Evolutionary conservation across 2,888 invertebrate species (phyloP).

Genomic region (Opisthograptis luteolata): DNA sequence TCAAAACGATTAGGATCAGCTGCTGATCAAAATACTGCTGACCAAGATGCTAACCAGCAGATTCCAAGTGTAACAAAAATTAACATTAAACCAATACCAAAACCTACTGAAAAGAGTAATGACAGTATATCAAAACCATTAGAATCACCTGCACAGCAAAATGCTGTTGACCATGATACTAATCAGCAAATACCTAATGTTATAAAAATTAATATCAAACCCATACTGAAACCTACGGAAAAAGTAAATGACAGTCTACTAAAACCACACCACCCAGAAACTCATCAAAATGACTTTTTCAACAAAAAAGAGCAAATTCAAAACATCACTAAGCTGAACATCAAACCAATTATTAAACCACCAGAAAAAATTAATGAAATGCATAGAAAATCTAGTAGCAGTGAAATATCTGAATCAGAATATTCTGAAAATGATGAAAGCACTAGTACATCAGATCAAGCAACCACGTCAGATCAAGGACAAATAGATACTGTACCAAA

Average conservation of each 20-base stretch:
- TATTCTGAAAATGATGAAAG: conserved; percentile 83
- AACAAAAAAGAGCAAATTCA: conserved; percentile 63
- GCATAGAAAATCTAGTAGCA: conserved; percentile 78
- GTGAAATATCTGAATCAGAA: conserved; percentile 82
- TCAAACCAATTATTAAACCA: conserved; percentile 78
- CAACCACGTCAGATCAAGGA: conserved; percentile 73
- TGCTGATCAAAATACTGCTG: conserved; percentile 4
- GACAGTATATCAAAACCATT: conserved; percentile 31
- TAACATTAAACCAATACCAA: conserved; percentile 75
- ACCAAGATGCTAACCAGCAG: conserved; percentile 42
- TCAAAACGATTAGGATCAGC: not conserved
- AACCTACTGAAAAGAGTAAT: conserved; percentile 53
- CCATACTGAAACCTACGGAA: conserved; percentile 60
- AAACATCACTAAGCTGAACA: conserved; percentile 74
- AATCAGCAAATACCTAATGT: conserved; percentile 56
- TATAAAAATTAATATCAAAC: conserved; percentile 72
- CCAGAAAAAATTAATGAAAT: conserved; percentile 75
- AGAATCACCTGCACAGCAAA: not conserved
- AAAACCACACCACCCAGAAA: conserved; percentile 20
- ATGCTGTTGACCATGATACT: conserved; percentile 28
- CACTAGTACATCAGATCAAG: conserved; percentile 74
- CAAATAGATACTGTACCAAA: conserved; percentile 69
- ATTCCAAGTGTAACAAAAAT: conserved; percentile 63
- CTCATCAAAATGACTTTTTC: conserved; percentile 37
- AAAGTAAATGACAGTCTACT: conserved; percentile 47